Evolutionary conservation across 2,797 vertebrate genomes (phyloP).

Genomic region (Scomberomorus guttatus): DNA sequence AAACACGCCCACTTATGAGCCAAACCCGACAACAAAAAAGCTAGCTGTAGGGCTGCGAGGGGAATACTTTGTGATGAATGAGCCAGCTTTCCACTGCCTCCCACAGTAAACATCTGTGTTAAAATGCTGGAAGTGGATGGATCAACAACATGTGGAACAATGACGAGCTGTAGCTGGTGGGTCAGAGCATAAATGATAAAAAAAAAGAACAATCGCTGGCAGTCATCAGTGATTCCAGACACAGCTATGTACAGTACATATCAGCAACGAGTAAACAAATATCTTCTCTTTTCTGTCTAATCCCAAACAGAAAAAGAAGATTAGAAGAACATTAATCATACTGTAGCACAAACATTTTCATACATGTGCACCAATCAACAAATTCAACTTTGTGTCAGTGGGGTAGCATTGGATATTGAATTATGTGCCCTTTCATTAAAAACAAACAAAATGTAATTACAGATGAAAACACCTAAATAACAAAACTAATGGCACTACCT

Average conservation of each 20-base stretch:
- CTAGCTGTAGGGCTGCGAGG: conserved; percentile 35
- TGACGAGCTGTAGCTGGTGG: conserved; percentile 52
- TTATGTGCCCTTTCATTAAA: background rate
- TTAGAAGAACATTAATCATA: background rate
- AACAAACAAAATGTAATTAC: background rate
- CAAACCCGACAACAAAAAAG: conserved; percentile 47
- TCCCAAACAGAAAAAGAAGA: conserved; percentile 29
- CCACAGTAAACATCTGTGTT: conserved; percentile 64
- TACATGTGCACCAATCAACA: conserved; percentile 15
- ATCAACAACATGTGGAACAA: conserved; percentile 65
- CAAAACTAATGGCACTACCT: conserved; percentile 3
- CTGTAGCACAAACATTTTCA: conserved; percentile 19
- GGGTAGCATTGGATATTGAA: background rate
- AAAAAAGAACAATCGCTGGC: conserved; percentile 61
- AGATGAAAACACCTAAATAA: background rate
- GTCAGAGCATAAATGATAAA: conserved; percentile 58
- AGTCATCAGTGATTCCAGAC: conserved; percentile 46
- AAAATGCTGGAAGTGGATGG: conserved; percentile 54
- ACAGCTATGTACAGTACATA: conserved; percentile 46
- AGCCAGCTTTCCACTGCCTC: conserved; percentile 56
- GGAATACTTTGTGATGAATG: conserved; percentile 44
- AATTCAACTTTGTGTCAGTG: background rate
- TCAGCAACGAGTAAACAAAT: conserved; percentile 47
- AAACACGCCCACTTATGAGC: conserved; percentile 39
- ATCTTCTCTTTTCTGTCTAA: conserved; percentile 35